Conservation (phyloP, 2,113 vertebrate species). For the Romanogobio albipinnatus region DNA sequence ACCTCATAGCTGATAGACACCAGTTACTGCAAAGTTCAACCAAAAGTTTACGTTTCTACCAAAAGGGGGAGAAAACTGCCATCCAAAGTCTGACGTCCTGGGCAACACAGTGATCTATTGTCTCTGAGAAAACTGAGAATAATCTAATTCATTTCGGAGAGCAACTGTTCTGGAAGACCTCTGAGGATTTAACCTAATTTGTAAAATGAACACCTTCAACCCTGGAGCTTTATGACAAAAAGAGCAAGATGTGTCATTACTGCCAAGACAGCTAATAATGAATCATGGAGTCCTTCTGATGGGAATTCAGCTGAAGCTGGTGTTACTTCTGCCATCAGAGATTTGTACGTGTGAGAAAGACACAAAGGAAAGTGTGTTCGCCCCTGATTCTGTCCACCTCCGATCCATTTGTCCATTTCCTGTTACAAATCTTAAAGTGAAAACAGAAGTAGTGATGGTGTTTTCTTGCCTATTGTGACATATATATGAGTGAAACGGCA, state of each 20-base stretch:
- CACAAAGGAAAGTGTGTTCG: not conserved
- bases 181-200: conserved; percentile 1
- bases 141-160: not conserved
- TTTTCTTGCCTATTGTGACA: too few relatives aligned
- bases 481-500: too few relatives aligned
- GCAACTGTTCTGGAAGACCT: conserved; percentile 11
- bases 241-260: conserved; percentile 35
- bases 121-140: not conserved
- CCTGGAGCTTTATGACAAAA: conserved; percentile 23
- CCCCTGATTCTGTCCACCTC: not conserved
- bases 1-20: not conserved
- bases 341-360: conserved; percentile 49
- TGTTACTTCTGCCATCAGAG: not conserved
- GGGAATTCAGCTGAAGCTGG: not conserved
- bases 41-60: not conserved
- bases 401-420: not conserved
- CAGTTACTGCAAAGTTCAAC: not conserved
- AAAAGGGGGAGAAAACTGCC: not conserved
- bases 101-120: not conserved
- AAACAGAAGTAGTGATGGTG: too few relatives aligned
- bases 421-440: too few relatives aligned
- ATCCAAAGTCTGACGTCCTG: not conserved
- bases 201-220: conserved; percentile 18
- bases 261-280: conserved; percentile 36
- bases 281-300: conserved; percentile 35